Evolutionary conservation across 2,888 invertebrate species (phyloP).

Genomic region (Blastobasis lacticolella): DNA sequence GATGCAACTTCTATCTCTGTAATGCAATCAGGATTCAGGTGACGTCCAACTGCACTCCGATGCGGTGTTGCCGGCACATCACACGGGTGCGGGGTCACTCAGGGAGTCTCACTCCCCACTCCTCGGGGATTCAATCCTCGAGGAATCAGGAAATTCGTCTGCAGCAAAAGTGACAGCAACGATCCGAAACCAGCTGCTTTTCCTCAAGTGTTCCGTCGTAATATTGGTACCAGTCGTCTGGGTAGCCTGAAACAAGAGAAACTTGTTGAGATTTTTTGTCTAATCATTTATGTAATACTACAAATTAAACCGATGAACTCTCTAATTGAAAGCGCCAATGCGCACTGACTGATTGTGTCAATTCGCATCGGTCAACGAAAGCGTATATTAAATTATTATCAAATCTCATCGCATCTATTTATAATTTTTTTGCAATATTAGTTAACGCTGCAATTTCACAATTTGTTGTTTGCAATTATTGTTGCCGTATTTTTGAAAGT

Average conservation of each 20-base stretch:
- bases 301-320: too few species aligned
- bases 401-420: not conserved
- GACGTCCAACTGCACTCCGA: constrained; percentile 56
- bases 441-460: not conserved
- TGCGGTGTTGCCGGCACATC: constrained; percentile 63
- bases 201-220: constrained; percentile 29
- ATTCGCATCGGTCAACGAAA: too few species aligned
- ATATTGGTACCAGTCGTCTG: constrained; percentile 26
- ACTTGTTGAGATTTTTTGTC: constrained; percentile 10
- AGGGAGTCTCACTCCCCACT: too few species aligned
- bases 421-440: not conserved
- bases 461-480: constrained; percentile 1
- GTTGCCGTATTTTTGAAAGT: constrained; percentile 2
- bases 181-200: constrained; percentile 30
- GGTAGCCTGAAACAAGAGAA: constrained; percentile 50
- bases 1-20: too few species aligned
- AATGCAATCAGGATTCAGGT: constrained; percentile 34
- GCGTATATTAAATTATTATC: too few species aligned
- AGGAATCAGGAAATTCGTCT: too few species aligned
- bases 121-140: too few species aligned
- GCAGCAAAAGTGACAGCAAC: constrained; percentile 33
- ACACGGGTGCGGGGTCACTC: constrained; percentile 41
- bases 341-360: too few species aligned
- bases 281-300: too few species aligned
- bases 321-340: too few species aligned